These are phyloP conservation scores for Mactra quadrangularis DNA, from an alignment of 1,140 invertebrate species.

Conservation along the genomic window DNA sequence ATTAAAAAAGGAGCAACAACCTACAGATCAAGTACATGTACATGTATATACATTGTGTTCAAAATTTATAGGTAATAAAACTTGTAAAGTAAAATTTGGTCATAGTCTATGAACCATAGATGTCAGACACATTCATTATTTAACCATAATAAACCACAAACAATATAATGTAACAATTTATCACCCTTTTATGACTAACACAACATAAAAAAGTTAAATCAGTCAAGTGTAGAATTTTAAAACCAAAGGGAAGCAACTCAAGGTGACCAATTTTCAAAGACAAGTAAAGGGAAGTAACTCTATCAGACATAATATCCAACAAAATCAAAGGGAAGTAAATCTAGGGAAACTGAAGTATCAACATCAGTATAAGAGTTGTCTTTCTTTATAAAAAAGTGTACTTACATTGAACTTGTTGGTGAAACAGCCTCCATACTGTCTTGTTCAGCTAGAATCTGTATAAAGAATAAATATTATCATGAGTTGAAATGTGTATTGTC, in stretches of 20 bases:
- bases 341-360: no score
- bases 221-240: neutral
- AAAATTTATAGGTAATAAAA: no score
- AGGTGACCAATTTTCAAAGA: no score
- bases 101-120: neutral
- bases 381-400: conserved; percentile 26
- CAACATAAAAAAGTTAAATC: no score
- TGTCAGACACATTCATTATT: conserved; percentile 4
- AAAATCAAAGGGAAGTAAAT: no score
- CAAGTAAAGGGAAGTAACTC: no score
- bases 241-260: conserved; percentile 1
- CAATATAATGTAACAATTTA: neutral
- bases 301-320: no score
- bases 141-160: neutral
- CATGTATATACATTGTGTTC: no score
- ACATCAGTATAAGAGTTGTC: conserved; percentile 8
- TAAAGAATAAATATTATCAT: neutral
- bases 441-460: conserved; percentile 32
- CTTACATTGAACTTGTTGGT: neutral
- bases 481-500: no score
- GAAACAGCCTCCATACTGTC: neutral
- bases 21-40: no score
- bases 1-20: no score
- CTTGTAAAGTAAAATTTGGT: neutral
- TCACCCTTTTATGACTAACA: neutral